Conservation (phyloP, 2,888 invertebrate species). For the Melolontha melolontha region DNA sequence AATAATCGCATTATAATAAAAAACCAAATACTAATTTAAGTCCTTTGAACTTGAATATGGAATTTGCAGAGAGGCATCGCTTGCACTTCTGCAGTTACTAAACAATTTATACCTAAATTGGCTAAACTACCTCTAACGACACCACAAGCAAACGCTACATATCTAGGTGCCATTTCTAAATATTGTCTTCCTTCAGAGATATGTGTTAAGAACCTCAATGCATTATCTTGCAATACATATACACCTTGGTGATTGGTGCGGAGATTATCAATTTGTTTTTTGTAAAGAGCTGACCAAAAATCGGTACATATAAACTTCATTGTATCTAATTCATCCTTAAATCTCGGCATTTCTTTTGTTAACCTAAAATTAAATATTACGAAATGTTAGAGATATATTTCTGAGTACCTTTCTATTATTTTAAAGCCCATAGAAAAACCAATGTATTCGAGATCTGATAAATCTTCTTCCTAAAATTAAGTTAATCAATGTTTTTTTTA, state of each 20-base stretch:
- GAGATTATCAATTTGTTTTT: slow-evolving; percentile 98
- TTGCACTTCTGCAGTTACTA: slow-evolving; percentile 95
- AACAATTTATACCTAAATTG: slow-evolving; percentile 92
- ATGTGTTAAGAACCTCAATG: slow-evolving; percentile 89
- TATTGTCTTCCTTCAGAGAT: slow-evolving; percentile 92
- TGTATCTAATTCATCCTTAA: slow-evolving; percentile 97
- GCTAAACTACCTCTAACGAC: slow-evolving; percentile 94
- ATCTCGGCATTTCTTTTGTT: slow-evolving; percentile 91
- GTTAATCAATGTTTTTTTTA: slow-evolving; percentile 18
- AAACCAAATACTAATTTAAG: slow-evolving; percentile 60
- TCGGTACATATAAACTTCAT: slow-evolving; percentile 99
- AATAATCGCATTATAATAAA: background rate
- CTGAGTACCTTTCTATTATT: slow-evolving; percentile 77
- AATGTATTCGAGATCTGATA: slow-evolving; percentile 84
- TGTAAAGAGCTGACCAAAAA: slow-evolving; percentile 97
- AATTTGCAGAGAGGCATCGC: slow-evolving; percentile 94
- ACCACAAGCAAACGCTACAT: slow-evolving; percentile 95
- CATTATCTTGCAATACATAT: slow-evolving; percentile 97
- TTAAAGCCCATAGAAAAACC: slow-evolving; percentile 88
- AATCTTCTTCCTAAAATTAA: slow-evolving; percentile 71
- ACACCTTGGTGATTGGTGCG: slow-evolving; percentile 98
- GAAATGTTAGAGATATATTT: slow-evolving; percentile 2
- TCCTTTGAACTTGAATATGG: slow-evolving; percentile 88
- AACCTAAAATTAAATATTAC: slow-evolving; percentile 66
- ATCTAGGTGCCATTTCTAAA: slow-evolving; percentile 90